Evolutionary conservation across 2,797 vertebrate genomes (phyloP), one percentile per base, ranked within the genome.

Genomic region (Aeoliscus strigatus): DNA sequence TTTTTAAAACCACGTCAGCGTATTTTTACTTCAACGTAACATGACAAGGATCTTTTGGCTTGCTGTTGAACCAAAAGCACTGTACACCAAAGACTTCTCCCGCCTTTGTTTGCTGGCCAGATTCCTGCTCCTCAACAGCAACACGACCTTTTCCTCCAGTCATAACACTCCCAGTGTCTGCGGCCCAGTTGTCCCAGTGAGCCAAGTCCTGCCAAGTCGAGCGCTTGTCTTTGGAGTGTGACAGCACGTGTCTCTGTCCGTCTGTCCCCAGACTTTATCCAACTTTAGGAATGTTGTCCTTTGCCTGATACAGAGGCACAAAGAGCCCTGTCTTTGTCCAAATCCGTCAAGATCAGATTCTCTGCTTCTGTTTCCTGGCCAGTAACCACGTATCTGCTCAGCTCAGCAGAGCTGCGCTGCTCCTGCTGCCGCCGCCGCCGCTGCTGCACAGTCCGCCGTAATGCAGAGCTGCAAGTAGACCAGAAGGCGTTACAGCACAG

Each of bases 381-480:
- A 2, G 2, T 52, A 58, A 75, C 74, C 71, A 45, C 48, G n/a
- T 11, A 3, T 3, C 27, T 11, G 27, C 39, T 94, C 92, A 94
- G 91, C 92, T 94, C 86, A 94, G 90, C 87, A 94, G 88, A 81
- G 88, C 84, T 75, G 90, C 85, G 66, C 90, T 87, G 81, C 89
- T 80, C 67, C 89, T 86, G 80, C 89, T 80, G 73, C 64, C 86
- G 85, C 92, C 86, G 94, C 87, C 18, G 68, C 89, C 86, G 80
- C 89, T 80, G 73, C 64, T 86, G 85, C 92, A 91, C 86, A 94
- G 87, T 63, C 80, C 73, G 54, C 91, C 83, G 66, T 91, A 93
- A 71, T 89, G 90, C 39, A 86, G 91, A 92, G 92, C 94, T 96
- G 92, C 91, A 96, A 97, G 90, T 84, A 92, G 91, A 96, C 82